Evolutionary conservation across 2,888 invertebrate species (phyloP).

Genomic region (Leucoma salicis): DNA sequence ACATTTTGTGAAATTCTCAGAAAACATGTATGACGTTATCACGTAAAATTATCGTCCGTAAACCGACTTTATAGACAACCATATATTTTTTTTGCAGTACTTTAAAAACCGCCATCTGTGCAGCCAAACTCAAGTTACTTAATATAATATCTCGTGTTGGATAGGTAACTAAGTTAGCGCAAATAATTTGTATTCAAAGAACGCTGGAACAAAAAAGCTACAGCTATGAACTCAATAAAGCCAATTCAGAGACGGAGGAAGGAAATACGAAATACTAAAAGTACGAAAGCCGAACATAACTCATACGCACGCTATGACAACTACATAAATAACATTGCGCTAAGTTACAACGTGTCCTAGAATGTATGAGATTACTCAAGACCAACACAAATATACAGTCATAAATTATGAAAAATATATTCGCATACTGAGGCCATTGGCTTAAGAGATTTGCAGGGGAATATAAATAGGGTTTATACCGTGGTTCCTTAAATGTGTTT

Average conservation of each 20-base stretch:
- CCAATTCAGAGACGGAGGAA: conserved; percentile 10
- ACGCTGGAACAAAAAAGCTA: neutral
- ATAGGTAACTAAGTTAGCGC: no score
- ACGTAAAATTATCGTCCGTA: no score
- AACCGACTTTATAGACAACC: no score
- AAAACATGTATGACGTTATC: no score
- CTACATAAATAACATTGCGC: conserved; percentile 27
- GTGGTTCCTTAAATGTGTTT: conserved; percentile 12
- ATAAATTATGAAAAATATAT: conserved; percentile 46
- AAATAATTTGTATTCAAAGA: no score
- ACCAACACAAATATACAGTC: conserved; percentile 28
- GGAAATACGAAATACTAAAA: conserved; percentile 18
- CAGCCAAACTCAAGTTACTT: no score
- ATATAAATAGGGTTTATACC: conserved; percentile 28
- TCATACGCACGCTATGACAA: conserved; percentile 28
- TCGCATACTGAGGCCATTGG: conserved; percentile 28
- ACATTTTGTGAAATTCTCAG: no score
- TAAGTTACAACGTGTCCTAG: conserved; percentile 28
- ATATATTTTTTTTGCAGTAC: no score
- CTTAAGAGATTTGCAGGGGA: conserved; percentile 41
- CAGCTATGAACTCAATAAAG: conserved; percentile 5
- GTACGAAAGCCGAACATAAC: conserved; percentile 19
- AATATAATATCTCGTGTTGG: no score
- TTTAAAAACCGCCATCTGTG: no score
- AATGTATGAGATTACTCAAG: conserved; percentile 36